phyloP scores from a whole-genome alignment of 2,888 invertebrate genomes.

The Orthosia gothica region DNA sequence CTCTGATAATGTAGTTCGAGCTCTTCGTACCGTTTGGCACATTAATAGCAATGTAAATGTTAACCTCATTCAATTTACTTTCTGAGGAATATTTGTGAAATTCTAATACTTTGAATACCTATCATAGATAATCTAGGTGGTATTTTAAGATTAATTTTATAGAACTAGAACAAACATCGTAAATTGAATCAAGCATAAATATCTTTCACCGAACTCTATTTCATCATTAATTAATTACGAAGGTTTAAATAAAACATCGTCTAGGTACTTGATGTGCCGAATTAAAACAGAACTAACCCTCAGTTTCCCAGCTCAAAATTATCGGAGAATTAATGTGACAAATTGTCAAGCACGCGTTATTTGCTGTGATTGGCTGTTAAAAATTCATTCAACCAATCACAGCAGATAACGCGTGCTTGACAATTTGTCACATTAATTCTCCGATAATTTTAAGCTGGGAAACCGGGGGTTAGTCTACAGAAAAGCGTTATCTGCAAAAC shows the following conservation, averaged over 20 bases:
- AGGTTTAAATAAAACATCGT: neutral
- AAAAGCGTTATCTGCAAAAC: neutral
- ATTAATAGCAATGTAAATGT: constrained; percentile 60
- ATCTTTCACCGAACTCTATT: neutral
- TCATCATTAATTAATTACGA: neutral
- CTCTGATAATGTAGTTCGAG: constrained; percentile 72
- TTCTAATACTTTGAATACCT: constrained; percentile 2
- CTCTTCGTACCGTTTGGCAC: constrained; percentile 67
- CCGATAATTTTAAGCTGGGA: too few species aligned
- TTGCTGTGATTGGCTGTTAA: too few species aligned
- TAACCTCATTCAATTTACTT: constrained; percentile 57
- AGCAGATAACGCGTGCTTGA: too few species aligned
- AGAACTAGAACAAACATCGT: neutral
- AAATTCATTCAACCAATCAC: too few species aligned
- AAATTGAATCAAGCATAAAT: neutral
- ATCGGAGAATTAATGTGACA: too few species aligned
- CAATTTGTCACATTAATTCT: too few species aligned
- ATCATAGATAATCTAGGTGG: neutral
- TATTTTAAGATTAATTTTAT: neutral
- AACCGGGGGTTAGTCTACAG: too few species aligned
- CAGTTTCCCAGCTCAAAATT: too few species aligned
- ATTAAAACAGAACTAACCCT: neutral
- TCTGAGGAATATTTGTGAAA: constrained; percentile 23
- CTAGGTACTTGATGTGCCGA: neutral
- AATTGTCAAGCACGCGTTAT: too few species aligned